A percentile compares a stretch with the other conserved stretches of the same genome.
These are phyloP conservation scores for Pocillopora damicornis DNA, from an alignment of 64 coral and sea anemone species.

Conservation along the genomic window DNA sequence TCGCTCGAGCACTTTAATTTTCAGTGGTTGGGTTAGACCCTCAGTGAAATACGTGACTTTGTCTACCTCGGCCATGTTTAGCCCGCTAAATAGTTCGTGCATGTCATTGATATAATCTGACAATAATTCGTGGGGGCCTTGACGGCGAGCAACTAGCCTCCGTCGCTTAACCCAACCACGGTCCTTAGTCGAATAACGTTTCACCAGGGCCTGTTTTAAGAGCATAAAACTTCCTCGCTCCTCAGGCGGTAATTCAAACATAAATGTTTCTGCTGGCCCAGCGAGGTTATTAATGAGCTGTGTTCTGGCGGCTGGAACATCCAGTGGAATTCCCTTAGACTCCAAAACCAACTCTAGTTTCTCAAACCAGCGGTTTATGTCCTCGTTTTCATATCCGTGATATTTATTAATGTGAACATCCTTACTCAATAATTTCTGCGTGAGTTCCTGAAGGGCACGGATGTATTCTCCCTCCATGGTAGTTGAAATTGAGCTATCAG, in stretches of 20 bases:
- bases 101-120: not conserved
- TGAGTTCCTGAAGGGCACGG: not conserved
- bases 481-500: too few relatives aligned
- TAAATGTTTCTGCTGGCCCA: not conserved
- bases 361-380: conserved; percentile 17
- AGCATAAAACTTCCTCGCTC: too few relatives aligned
- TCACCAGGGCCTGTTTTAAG: not conserved
- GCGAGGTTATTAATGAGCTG: conserved; percentile 25
- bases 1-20: not conserved
- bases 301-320: not conserved
- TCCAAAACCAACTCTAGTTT: not conserved
- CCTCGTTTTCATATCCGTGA: not conserved
- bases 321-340: not conserved
- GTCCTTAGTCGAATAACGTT: not conserved
- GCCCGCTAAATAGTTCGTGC: conserved; percentile 10
- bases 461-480: not conserved
- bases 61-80: conserved; percentile 4
- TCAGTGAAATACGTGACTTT: conserved; percentile 12
- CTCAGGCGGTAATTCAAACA: too few relatives aligned
- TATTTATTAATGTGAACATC: not conserved
- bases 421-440: not conserved
- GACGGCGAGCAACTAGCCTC: conserved; percentile 3
- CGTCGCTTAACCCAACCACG: not conserved
- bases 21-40: not conserved
- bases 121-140: not conserved